These are phyloP conservation scores for Hermetia illucens DNA, from an alignment of 1,140 invertebrate genomes.

Conservation along the genomic window DNA sequence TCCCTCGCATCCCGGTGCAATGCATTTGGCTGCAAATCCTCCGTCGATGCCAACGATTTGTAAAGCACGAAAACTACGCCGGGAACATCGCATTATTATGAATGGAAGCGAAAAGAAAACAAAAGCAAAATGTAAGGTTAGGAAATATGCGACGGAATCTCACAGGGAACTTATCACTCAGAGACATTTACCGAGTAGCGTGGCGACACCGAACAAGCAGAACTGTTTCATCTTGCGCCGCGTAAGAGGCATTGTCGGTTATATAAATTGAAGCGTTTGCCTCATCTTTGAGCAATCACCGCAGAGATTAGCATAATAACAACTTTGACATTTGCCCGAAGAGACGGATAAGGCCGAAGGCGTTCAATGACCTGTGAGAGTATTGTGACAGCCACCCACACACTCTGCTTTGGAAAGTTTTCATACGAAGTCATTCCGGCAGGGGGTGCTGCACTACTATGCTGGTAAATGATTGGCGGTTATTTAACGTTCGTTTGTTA, in stretches of 20 bases:
- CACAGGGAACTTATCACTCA: conserved; percentile 5
- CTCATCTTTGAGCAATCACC: too few relatives aligned
- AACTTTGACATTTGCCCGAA: too few relatives aligned
- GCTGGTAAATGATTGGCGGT: too few relatives aligned
- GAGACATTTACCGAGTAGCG: conserved; percentile 28
- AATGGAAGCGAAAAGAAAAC: conserved; percentile 1
- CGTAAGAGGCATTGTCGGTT: not conserved
- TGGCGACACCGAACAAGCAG: conserved; percentile 21
- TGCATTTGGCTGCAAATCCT: conserved; percentile 5
- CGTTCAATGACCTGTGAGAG: too few relatives aligned
- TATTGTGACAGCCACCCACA: too few relatives aligned
- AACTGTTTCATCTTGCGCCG: conserved; percentile 31
- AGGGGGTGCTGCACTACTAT: too few relatives aligned
- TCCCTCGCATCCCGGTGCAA: conserved; percentile 2
- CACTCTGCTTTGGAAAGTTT: too few relatives aligned
- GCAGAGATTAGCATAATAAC: too few relatives aligned
- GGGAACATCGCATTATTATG: conserved; percentile 3
- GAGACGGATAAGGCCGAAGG: too few relatives aligned
- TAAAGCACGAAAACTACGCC: conserved; percentile 32
- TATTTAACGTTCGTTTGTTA: too few relatives aligned
- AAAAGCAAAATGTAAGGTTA: conserved; percentile 4
- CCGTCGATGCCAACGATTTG: conserved; percentile 25
- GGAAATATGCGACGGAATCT: not conserved
- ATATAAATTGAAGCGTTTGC: too few relatives aligned
- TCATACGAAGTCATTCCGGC: too few relatives aligned